Percentiles rank a stretch among this genome's conserved stretches.
Conservation (phyloP, 2,797 vertebrate genomes). For the Scarus forsteni region DNA sequence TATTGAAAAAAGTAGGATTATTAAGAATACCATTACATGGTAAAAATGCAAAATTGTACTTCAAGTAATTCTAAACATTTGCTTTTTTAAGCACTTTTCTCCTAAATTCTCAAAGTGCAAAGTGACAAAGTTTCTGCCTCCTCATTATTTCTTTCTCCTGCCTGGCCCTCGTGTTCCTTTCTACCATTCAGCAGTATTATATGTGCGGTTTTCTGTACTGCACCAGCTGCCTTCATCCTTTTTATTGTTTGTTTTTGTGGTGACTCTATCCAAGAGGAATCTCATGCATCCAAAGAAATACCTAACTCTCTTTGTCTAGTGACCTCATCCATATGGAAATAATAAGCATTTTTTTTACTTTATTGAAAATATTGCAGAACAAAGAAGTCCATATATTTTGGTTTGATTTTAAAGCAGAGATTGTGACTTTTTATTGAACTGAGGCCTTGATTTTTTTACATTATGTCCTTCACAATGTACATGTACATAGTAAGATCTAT, state of each 20-base stretch:
- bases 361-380: constrained; percentile 28
- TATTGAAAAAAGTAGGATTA: too few relatives aligned
- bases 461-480: constrained; percentile 23
- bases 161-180: too few relatives aligned
- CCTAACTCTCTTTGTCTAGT: constrained; percentile 32
- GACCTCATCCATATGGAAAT: constrained; percentile 43
- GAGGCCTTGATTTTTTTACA: background rate
- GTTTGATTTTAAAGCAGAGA: constrained; percentile 13
- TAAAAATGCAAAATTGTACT: too few relatives aligned
- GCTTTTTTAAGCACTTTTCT: too few relatives aligned
- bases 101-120: too few relatives aligned
- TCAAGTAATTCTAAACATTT: too few relatives aligned
- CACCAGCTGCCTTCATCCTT: constrained; percentile 40
- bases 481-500: constrained; percentile 61
- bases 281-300: constrained; percentile 45
- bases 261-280: constrained; percentile 11
- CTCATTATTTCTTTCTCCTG: too few relatives aligned
- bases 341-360: constrained; percentile 45
- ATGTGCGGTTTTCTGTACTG: constrained; percentile 70
- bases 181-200: constrained; percentile 60
- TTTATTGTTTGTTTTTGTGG: constrained; percentile 2
- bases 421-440: constrained; percentile 11
- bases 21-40: too few relatives aligned
- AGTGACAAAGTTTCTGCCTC: too few relatives aligned
- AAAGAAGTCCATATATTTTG: constrained; percentile 22